Conservation (phyloP, 1,140 invertebrate species). For the Zaprionus ornatus region DNA sequence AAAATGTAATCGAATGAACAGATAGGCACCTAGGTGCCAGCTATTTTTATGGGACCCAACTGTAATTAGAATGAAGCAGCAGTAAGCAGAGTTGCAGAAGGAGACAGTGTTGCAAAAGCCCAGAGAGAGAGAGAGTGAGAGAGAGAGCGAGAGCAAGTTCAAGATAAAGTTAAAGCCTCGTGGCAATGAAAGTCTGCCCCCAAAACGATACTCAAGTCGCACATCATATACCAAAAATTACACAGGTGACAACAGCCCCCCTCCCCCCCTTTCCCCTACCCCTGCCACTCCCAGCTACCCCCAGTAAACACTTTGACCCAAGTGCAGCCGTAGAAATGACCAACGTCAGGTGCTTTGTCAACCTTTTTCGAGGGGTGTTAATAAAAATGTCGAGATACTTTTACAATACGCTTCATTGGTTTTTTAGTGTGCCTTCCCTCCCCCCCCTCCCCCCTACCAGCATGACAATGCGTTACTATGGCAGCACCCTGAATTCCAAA, state of each 20-base stretch:
- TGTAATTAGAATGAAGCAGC: constrained; percentile 41
- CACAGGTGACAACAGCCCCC: background rate
- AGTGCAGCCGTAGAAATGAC: constrained; percentile 14
- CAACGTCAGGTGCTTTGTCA: constrained; percentile 16
- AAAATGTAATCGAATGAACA: constrained; percentile 74
- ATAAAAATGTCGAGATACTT: constrained; percentile 61
- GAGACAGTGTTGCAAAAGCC: too few relatives aligned
- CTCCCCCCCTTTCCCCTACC: background rate
- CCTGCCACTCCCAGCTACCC: background rate
- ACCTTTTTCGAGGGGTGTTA: constrained; percentile 40
- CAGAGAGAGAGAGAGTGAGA: too few relatives aligned
- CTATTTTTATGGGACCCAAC: constrained; percentile 42
- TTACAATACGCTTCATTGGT: constrained; percentile 52
- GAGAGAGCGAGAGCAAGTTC: background rate
- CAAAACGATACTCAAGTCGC: background rate
- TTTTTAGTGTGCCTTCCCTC: constrained; percentile 17
- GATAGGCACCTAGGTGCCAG: constrained; percentile 47
- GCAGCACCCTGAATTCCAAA: constrained; percentile 11
- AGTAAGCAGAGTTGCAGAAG: background rate
- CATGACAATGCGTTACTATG: constrained; percentile 32
- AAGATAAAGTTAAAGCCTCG: background rate
- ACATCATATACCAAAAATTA: background rate
- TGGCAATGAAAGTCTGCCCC: background rate
- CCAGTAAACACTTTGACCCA: background rate
- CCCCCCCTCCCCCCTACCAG: background rate